Evolutionary conservation across 2,113 vertebrate genomes (phyloP).

Genomic region (Stomatorhinus ivindoensis): DNA sequence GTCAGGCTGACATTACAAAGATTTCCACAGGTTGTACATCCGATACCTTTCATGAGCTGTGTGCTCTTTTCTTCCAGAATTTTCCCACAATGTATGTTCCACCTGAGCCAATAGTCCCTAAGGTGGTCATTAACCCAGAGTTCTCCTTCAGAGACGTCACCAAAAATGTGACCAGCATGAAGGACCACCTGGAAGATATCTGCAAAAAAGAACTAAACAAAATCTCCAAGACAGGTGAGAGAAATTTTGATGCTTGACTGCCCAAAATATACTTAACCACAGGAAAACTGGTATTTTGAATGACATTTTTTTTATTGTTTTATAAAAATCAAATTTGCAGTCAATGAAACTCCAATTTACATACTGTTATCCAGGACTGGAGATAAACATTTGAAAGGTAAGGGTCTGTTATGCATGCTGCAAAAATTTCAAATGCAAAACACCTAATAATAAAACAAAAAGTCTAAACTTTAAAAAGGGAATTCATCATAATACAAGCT

Average conservation of each 20-base stretch:
- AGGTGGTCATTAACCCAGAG: slow-evolving; percentile 66
- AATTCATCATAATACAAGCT: background rate
- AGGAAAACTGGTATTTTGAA: background rate
- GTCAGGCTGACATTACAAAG: background rate
- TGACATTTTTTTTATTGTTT: background rate
- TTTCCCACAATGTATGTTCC: slow-evolving; percentile 57
- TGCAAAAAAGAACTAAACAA: slow-evolving; percentile 60
- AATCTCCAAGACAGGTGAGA: slow-evolving; percentile 59
- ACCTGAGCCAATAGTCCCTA: slow-evolving; percentile 63
- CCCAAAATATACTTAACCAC: background rate
- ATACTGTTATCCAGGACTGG: slow-evolving; percentile 57
- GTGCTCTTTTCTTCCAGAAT: slow-evolving; percentile 39
- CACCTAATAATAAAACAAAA: background rate
- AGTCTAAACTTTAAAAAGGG: background rate
- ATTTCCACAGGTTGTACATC: background rate
- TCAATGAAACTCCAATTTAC: slow-evolving; percentile 60
- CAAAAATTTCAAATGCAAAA: background rate
- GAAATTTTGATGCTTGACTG: background rate
- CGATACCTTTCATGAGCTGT: background rate
- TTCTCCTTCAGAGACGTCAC: slow-evolving; percentile 64
- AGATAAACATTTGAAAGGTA: slow-evolving; percentile 56
- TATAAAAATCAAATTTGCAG: slow-evolving; percentile 38
- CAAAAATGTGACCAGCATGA: slow-evolving; percentile 58
- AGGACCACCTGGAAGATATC: slow-evolving; percentile 60
- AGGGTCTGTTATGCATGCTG: background rate